Conservation (phyloP, 1,140 invertebrate genomes). For the Lepidurus apus region DNA sequence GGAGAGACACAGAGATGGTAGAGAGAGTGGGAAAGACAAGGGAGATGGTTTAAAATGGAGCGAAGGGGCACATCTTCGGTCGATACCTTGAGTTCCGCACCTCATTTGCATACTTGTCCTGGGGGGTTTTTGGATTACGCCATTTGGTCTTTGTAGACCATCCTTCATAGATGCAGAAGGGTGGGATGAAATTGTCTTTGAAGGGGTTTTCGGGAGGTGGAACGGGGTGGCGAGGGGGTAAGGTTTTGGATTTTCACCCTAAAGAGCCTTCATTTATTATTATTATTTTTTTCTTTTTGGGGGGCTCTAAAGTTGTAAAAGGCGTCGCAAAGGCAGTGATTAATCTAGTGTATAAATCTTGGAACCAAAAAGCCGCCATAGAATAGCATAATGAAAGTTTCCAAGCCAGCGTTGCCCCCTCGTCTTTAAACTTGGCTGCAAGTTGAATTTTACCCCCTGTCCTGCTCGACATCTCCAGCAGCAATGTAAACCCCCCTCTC, state of each 20-base stretch:
- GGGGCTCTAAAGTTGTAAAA: background rate
- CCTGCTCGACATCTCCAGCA: background rate
- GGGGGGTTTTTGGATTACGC: background rate
- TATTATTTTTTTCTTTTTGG: background rate
- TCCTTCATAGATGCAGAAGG: background rate
- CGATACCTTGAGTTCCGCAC: slow-evolving; percentile 17
- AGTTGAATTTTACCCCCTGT: background rate
- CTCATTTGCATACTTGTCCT: slow-evolving; percentile 21
- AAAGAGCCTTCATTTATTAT: slow-evolving; percentile 2
- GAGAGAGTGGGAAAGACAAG: background rate
- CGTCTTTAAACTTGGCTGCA: no score
- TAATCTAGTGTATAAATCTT: no score
- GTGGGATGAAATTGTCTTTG: no score
- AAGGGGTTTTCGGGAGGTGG: background rate
- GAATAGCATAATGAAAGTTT: no score
- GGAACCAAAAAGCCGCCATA: no score
- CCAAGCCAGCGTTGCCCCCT: no score
- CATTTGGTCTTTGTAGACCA: slow-evolving; percentile 9
- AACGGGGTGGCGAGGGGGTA: background rate
- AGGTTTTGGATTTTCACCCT: background rate
- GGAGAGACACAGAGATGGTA: background rate
- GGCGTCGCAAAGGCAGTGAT: background rate
- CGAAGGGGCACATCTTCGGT: background rate
- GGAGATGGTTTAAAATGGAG: slow-evolving; percentile 1
- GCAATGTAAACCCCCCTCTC: background rate